These are phyloP conservation scores for Megaceryle alcyon DNA, from an alignment of 2,797 vertebrate genomes.

Conservation along the genomic window DNA sequence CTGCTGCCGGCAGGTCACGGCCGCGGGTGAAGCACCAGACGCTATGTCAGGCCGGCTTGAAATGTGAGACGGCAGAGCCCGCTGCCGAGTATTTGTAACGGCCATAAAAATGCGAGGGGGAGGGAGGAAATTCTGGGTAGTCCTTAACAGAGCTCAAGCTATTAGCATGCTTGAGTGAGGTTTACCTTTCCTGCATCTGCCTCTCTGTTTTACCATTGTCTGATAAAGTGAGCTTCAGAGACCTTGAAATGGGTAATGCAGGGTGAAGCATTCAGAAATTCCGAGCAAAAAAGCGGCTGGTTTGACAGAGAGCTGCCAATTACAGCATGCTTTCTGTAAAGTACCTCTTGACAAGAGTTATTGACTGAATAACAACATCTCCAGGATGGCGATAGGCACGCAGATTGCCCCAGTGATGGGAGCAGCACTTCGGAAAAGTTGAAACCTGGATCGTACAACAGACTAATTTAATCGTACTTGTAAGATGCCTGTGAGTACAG, in stretches of 20 bases:
- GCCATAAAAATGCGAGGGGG: background rate
- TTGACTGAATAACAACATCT: background rate
- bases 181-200: background rate
- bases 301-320: background rate
- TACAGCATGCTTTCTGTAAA: background rate
- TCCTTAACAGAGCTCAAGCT: background rate
- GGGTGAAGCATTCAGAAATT: background rate
- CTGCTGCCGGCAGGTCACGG: background rate
- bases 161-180: background rate
- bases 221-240: background rate
- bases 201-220: background rate
- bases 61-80: background rate
- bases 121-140: background rate
- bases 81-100: background rate
- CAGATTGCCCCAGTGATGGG: background rate
- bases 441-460: background rate
- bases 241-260: background rate
- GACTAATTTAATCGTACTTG: background rate
- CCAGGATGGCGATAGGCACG: background rate
- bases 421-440: background rate
- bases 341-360: background rate
- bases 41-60: background rate
- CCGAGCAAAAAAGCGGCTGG: background rate
- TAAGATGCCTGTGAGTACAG: background rate
- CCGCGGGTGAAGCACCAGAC: rapidly evolving